phyloP scores from a whole-genome alignment of 1,140 invertebrate species.

The Drosophila nebulosa region DNA sequence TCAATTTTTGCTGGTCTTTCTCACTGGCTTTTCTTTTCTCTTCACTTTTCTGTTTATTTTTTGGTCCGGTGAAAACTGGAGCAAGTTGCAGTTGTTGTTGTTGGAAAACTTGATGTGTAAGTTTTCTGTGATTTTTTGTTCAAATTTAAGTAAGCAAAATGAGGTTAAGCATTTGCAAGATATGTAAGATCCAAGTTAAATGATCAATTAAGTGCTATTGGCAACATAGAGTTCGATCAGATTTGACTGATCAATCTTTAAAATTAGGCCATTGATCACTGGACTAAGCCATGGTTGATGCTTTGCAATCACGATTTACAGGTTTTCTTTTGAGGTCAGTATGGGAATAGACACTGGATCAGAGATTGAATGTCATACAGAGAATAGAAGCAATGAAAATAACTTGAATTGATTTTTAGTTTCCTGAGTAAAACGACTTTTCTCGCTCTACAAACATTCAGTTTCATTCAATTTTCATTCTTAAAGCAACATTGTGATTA shows the following conservation, averaged over 20 bases:
- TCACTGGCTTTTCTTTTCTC: background rate
- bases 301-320: no score
- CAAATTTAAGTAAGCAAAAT: background rate
- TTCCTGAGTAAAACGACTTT: no score
- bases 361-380: no score
- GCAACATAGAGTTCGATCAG: no score
- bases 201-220: background rate
- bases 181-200: background rate
- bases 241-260: no score
- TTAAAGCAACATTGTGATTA: background rate
- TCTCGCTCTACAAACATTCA: background rate
- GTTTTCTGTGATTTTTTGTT: background rate
- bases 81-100: constrained; percentile 7
- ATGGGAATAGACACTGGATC: no score
- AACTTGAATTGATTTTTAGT: no score
- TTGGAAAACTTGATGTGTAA: constrained; percentile 10
- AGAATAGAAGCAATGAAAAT: no score
- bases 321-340: no score
- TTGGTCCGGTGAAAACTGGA: constrained; percentile 37
- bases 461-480: constrained; percentile 1
- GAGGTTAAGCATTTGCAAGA: background rate
- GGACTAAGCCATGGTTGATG: no score
- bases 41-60: constrained; percentile 22
- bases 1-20: constrained; percentile 27
- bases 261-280: no score